Evolutionary conservation across 2,888 invertebrate genomes (phyloP), one percentile per base, ranked within the genome.

Genomic region (Cosmia pyralina): DNA sequence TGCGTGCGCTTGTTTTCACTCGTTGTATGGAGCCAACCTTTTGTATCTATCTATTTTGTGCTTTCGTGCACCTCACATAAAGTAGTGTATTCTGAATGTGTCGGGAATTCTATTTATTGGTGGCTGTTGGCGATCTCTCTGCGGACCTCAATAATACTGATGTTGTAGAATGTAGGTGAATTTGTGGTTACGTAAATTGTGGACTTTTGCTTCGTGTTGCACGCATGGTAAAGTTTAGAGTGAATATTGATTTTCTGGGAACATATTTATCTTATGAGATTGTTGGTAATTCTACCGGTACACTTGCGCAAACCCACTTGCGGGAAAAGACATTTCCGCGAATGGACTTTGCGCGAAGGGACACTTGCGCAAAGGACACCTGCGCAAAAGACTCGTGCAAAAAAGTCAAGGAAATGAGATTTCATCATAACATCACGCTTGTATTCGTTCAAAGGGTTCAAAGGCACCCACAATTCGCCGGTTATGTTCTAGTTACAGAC

Each of bases 51-150:
- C 34, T n/a, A 50, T 76, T 44, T 44, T 22, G 3, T 58, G 19
- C 4, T 50, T 13, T 38, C 38, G 11, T 83, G 76, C 64, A 75
- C 38, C 46, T 69, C 44, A 62, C 63, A 72, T 81, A 78, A 71
- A 81, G 72, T 70, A 69, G 52, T 63, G 46, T 72, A 65, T 75
- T 64, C 44, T 34, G 67, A 55, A 74, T 76, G 57, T 78, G 72
- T 52, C 53, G 55, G 34, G 58, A 71, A 66, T 79, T 73, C 63
- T 72, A 84, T 83, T 78, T 73, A 75, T 73, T 71, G 62, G 58
- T 59, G 28, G 22, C 50, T 28, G 62, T 52, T 69, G 69, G 38
- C n/a, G 44, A 65, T 50, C 44, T 78, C 79, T 71, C 74, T 64
- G 15, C n/a, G 72, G 74, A 59, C 38, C 44, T 57, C 44, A 53